Evolutionary conservation across 2,888 invertebrate species (phyloP).

Genomic region (Chesias legatella): DNA sequence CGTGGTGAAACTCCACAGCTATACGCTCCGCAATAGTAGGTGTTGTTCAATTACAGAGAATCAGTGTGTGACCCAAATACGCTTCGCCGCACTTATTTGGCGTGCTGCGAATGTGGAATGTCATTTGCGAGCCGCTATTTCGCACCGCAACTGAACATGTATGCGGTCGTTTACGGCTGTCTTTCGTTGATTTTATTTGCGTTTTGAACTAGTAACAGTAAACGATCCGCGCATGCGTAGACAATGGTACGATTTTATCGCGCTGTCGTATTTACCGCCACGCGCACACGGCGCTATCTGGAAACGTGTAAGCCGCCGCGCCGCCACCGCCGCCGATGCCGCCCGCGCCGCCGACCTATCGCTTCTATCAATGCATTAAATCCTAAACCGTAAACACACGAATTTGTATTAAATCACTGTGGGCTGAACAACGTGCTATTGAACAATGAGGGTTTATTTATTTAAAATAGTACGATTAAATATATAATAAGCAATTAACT

Average conservation of each 20-base stretch:
- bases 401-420: slow-evolving; percentile 41
- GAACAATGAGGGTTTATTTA: slow-evolving; percentile 20
- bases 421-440: slow-evolving; percentile 36
- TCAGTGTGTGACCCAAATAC: slow-evolving; percentile 71
- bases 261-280: slow-evolving; percentile 39
- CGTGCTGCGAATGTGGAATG: slow-evolving; percentile 62
- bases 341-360: slow-evolving; percentile 39
- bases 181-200: slow-evolving; percentile 56
- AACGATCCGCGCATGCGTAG: slow-evolving; percentile 41
- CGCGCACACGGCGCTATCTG: slow-evolving; percentile 34
- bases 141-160: slow-evolving; percentile 57
- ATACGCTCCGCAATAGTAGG: slow-evolving; percentile 43
- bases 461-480: slow-evolving; percentile 3
- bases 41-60: slow-evolving; percentile 63
- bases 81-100: slow-evolving; percentile 54
- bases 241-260: slow-evolving; percentile 41
- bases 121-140: slow-evolving; percentile 66
- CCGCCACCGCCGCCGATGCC: too few species aligned
- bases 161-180: slow-evolving; percentile 50
- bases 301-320: slow-evolving; percentile 39
- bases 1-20: slow-evolving; percentile 61
- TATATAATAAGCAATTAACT: too few species aligned
- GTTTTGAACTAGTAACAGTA: slow-evolving; percentile 44
- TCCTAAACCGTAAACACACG: slow-evolving; percentile 34
- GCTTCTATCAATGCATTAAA: slow-evolving; percentile 50